These are phyloP conservation scores for Protobothrops flavoviridis DNA, from an alignment of 2,113 vertebrate genomes.

Conservation along the genomic window DNA sequence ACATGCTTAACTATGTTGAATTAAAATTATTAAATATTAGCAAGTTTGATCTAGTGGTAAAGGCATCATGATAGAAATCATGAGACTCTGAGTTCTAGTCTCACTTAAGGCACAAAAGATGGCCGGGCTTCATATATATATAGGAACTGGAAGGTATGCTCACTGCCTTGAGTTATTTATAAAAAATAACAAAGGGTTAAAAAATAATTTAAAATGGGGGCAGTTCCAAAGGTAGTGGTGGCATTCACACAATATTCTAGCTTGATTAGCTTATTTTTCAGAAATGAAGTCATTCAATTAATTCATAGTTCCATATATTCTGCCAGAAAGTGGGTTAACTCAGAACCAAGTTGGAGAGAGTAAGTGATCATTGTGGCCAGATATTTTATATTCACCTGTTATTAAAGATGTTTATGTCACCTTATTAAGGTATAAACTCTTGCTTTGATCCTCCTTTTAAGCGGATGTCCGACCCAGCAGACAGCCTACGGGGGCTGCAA, in stretches of 20 bases:
- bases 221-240: neutral
- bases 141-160: neutral
- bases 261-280: neutral
- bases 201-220: neutral
- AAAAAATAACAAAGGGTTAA: neutral
- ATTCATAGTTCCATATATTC: neutral
- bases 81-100: neutral
- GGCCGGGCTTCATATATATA: neutral
- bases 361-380: neutral
- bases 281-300: neutral
- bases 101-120: neutral
- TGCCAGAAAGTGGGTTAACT: neutral
- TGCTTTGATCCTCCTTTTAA: slow-evolving; percentile 53
- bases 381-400: fast-evolving
- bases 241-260: neutral
- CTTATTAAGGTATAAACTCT: fast-evolving
- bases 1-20: neutral
- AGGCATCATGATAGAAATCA: neutral
- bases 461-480: slow-evolving; percentile 91
- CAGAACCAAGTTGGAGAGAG: neutral
- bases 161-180: neutral
- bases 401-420: fast-evolving
- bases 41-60: neutral
- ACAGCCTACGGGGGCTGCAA: slow-evolving; percentile 82
- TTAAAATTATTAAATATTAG: neutral